Percentiles rank a stretch among this genome's conserved stretches.
These are phyloP conservation scores for Petrosia ficiformis DNA, from an alignment of 37 sponge, comb jelly and placozoan genomes.

Conservation along the genomic window DNA sequence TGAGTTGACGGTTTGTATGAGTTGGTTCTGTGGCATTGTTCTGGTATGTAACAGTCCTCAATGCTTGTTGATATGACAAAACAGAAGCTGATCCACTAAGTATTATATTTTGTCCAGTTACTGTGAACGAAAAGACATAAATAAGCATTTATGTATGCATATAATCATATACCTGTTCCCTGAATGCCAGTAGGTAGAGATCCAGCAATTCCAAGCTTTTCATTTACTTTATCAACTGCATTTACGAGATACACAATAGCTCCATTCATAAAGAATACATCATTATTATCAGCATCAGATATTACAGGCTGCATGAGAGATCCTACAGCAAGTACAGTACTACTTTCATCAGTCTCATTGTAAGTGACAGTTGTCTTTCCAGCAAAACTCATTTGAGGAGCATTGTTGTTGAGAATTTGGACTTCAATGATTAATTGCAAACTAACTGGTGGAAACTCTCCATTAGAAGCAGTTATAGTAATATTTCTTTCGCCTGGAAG, in stretches of 20 bases:
- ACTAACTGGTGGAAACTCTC: not conserved
- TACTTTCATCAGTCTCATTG: slow-evolving; percentile 24
- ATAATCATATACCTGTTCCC: not conserved
- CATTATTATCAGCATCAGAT: slow-evolving; percentile 42
- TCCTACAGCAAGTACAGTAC: slow-evolving; percentile 9
- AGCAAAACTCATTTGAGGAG: slow-evolving; percentile 36
- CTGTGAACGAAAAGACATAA: not conserved
- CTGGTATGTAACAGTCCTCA: slow-evolving; percentile 34
- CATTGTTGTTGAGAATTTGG: slow-evolving; percentile 38
- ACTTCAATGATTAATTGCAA: slow-evolving; percentile 17
- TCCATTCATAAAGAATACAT: slow-evolving; percentile 18
- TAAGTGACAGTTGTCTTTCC: slow-evolving; percentile 17
- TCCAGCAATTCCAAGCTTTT: slow-evolving; percentile 7
- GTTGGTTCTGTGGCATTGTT: slow-evolving; percentile 49
- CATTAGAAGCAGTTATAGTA: slow-evolving; percentile 31
- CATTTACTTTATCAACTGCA: slow-evolving; percentile 27
- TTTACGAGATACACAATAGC: slow-evolving; percentile 25
- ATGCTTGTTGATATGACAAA: slow-evolving; percentile 19
- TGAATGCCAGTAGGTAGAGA: not conserved
- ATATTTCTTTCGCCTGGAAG: slow-evolving; percentile 27
- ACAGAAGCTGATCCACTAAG: slow-evolving; percentile 29
- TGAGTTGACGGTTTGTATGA: slow-evolving; percentile 5
- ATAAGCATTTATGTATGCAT: not conserved
- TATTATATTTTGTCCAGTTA: slow-evolving; percentile 1
- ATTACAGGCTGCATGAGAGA: slow-evolving; percentile 18